phyloP scores from a whole-genome alignment of 2,797 vertebrate genomes.

The Huso huso region DNA sequence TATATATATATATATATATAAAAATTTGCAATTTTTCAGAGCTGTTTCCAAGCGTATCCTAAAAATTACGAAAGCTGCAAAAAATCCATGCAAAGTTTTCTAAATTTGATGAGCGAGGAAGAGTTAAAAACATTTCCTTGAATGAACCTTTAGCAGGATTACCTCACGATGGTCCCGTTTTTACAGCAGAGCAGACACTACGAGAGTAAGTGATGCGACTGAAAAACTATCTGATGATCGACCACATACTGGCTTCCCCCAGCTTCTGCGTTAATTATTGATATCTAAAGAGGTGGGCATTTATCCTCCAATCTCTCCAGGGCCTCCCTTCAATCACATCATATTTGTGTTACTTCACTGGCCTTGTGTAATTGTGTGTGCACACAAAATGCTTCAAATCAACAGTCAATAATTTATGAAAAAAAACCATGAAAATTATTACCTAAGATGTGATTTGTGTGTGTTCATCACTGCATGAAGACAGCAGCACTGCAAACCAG shows the following conservation, averaged over 20 bases:
- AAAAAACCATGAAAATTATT: background rate
- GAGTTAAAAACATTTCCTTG: no score
- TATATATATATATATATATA: no score
- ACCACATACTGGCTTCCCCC: slow-evolving; percentile 6
- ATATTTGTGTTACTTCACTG: slow-evolving; percentile 58
- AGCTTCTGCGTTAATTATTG: slow-evolving; percentile 57
- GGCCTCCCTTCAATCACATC: slow-evolving; percentile 47
- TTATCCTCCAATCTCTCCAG: slow-evolving; percentile 41
- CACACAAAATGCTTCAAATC: slow-evolving; percentile 5
- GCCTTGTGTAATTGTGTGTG: slow-evolving; percentile 46
- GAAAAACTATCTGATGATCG: slow-evolving; percentile 2
- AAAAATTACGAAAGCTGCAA: no score
- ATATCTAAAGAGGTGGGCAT: slow-evolving; percentile 61
- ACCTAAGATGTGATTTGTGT: background rate
- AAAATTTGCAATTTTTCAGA: no score
- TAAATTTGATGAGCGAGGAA: no score
- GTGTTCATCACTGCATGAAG: background rate
- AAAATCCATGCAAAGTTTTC: no score
- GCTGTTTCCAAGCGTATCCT: no score
- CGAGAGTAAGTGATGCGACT: slow-evolving; percentile 1
- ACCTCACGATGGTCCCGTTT: background rate
- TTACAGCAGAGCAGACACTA: background rate
- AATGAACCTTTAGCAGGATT: background rate
- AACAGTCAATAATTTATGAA: background rate
- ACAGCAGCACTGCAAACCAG: no score